Base-by-base conservation (phyloP, 2,888 invertebrate genomes). In the Tenthredo amoena region DNA sequence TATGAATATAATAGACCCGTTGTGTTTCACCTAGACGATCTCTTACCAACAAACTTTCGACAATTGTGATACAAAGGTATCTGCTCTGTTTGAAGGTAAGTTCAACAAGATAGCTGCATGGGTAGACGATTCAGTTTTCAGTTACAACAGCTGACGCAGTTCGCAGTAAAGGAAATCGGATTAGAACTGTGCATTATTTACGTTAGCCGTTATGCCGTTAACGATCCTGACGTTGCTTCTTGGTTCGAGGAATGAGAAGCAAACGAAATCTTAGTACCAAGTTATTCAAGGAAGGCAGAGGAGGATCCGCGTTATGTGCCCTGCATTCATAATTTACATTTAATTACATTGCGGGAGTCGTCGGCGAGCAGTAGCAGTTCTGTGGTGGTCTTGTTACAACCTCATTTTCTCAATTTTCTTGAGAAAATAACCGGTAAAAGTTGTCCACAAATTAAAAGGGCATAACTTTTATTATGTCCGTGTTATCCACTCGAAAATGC, bases 251-350 rank as follows among this genome's bases (percentile, higher is more conserved):
- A 55, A 81, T 40, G 62, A 62, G 40, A 62, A 62, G 58, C 37
- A 81, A 40, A 81, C 81, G 40, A 62, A 40, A 81, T 81, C 58
- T 81, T 58, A 81, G 81, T 62, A 40, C 40, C 50, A 81, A 62
- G 81, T 62, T 81, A 40, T 31, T 62, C n/a, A 18, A 62, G 47
- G 81, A 58, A 21, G 58, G 40, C 34, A 21, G 37, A 21, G 21
- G 58, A 21, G 62, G 37, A 81, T 81, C 40, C 81, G 62, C 81
- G 62, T 62, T 62, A 62, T 81, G 58, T 81, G 81, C 58, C 34
- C 81, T 58, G 62, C 62, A 62, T 81, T 81, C 62, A 81, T 81
- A 81, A 81, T 81, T 81, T n/a, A 81, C 81, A 62, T 81, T 81
- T 81, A 81, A 81, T 81, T 81, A 81, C 81, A 81, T 81, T 26